phyloP scores from a whole-genome alignment of 37 sponge, comb jelly and placozoan genomes.

The Corticium candelabrum region DNA sequence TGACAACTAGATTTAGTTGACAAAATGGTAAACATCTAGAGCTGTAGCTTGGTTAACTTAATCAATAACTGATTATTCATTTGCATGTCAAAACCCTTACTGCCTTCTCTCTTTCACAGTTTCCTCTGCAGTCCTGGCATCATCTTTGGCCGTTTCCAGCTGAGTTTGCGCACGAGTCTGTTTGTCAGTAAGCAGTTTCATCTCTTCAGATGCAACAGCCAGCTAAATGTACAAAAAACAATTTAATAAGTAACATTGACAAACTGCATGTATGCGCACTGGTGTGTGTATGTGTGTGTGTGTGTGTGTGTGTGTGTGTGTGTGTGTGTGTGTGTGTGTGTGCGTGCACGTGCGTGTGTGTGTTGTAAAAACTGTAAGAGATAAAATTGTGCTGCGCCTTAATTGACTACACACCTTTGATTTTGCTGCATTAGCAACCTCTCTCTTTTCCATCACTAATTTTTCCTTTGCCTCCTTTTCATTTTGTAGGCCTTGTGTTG shows the following conservation, averaged over 20 bases:
- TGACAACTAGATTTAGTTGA: no score
- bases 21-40: no score
- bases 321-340: no score
- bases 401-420: conserved; percentile 15
- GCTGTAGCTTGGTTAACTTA: neutral
- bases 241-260: no score
- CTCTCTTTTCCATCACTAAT: conserved; percentile 42
- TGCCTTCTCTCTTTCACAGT: conserved; percentile 16
- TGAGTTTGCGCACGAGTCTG: conserved; percentile 24
- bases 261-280: no score
- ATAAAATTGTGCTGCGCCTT: neutral
- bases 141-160: conserved; percentile 40
- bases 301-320: no score
- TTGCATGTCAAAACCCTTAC: no score
- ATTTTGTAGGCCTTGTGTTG: conserved; percentile 62
- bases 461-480: conserved; percentile 81
- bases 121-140: conserved; percentile 10
- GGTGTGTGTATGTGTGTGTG: no score
- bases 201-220: conserved; percentile 55
- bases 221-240: no score
- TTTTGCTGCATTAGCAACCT: conserved; percentile 50
- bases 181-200: conserved; percentile 57
- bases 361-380: no score
- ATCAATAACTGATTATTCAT: no score
- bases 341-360: neutral